phyloP scores from a whole-genome alignment of 2,888 invertebrate species.

The Apotomis turbidana region DNA sequence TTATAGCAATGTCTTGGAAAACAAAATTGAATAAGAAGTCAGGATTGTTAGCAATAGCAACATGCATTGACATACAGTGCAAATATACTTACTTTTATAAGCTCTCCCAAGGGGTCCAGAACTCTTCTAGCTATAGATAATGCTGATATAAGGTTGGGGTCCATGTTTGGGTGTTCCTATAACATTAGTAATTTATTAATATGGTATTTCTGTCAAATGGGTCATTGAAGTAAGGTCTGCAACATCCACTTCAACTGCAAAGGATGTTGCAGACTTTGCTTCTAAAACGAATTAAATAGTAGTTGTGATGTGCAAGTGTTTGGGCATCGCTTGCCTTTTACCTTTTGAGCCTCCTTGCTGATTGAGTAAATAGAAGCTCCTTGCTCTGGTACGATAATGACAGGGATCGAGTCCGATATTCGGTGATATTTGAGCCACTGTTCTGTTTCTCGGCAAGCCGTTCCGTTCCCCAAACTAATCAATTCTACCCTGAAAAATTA shows the following conservation, averaged over 20 bases:
- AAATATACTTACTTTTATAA: constrained; percentile 87
- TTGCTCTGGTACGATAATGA: constrained; percentile 94
- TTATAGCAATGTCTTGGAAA: no score
- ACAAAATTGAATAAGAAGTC: no score
- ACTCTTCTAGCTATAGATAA: constrained; percentile 94
- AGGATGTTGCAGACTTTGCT: no score
- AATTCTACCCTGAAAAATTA: constrained; percentile 86
- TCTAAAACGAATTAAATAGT: not conserved
- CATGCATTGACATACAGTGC: no score
- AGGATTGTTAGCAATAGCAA: no score
- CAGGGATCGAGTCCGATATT: constrained; percentile 83
- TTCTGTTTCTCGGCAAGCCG: constrained; percentile 95
- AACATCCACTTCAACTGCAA: no score
- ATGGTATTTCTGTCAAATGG: no score
- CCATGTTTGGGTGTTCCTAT: constrained; percentile 92
- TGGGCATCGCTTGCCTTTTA: constrained; percentile 45
- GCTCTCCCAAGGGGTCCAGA: constrained; percentile 95
- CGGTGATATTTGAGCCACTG: constrained; percentile 85
- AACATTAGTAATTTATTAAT: constrained; percentile 41
- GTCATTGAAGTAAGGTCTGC: no score
- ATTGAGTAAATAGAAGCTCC: constrained; percentile 97
- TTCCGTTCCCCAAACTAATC: constrained; percentile 96
- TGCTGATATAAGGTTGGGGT: constrained; percentile 89
- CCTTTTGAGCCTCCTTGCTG: constrained; percentile 90
- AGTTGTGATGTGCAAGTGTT: no score